Evolutionary conservation across 2,797 vertebrate species (phyloP).

Genomic region (Salarias fasciatus): DNA sequence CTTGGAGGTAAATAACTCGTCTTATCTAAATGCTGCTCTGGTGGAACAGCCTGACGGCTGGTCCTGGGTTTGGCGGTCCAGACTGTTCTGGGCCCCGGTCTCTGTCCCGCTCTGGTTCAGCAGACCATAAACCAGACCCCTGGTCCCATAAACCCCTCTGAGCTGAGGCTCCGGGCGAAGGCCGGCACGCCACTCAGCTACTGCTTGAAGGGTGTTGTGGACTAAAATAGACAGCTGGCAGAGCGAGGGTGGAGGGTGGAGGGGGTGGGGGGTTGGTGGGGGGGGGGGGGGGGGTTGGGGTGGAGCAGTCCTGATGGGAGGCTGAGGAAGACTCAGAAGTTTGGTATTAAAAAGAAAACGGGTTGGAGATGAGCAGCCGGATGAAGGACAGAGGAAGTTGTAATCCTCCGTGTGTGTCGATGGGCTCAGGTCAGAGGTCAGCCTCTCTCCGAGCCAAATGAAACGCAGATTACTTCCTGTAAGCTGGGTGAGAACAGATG

Average conservation of each 20-base stretch:
- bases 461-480: conserved; percentile 50
- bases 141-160: no score
- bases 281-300: background rate
- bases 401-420: conserved; percentile 48
- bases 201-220: conserved; percentile 48
- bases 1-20: no score
- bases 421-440: no score
- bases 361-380: no score
- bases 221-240: conserved; percentile 68
- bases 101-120: no score
- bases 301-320: conserved; percentile 13
- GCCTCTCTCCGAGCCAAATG: conserved; percentile 38
- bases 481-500: conserved; percentile 54
- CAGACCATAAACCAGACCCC: no score
- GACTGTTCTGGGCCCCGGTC: no score
- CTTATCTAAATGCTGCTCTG: no score
- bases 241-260: background rate
- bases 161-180: conserved; percentile 46
- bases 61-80: no score
- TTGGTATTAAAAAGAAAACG: no score
- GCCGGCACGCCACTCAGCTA: conserved; percentile 60
- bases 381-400: no score
- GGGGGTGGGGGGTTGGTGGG: background rate
- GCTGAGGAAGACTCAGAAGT: conserved; percentile 10
- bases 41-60: no score